Evolutionary conservation across 37 sponge, comb jelly and placozoan genomes (phyloP), one percentile per base, ranked within the genome.

Genomic region (Chondrilla cf. caribensis): DNA sequence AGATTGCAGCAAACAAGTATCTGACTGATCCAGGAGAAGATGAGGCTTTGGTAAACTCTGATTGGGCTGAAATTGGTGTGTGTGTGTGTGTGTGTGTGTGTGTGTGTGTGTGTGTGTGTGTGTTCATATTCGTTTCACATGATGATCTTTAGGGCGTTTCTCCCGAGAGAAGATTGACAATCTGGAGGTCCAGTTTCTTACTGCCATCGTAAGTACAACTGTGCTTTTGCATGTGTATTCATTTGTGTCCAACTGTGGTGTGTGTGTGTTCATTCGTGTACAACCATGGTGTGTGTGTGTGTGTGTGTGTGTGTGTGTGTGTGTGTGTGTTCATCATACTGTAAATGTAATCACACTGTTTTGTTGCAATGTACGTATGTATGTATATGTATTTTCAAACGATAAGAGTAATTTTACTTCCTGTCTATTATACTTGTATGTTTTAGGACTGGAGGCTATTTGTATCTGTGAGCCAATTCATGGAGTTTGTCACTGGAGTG

Each of bases 1-100:
- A 89, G 94, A 51, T 93, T 44, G 84, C 84, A 3, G 88, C 90
- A 1, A 86, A 84, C n/a, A 90, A 90, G 67, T 89, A 90, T 85
- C 32, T 89, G 70, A 87, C 90, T 36, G 90, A 92, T 70, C 88
- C 87, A 62, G 92, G 92, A 60, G 92, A 92, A 70, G 47, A 47
- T 39, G 92, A 92, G 35, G 86, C 92, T 32, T 60, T 92, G 31
- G 80, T 89, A 3, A 92, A 92, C 80, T 84, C 89, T 7, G 89
- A 92, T 7, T 92, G 89, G 89, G 83, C 92, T 2, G 83, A 81
- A 0, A 78, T 87, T 32, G 88, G 90, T 89, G 37, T n/a, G 90
- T 67, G 51, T 47, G 51, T 47, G 51, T 47, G 51, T 11, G 51
- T 47, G 51, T 11, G 11, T 47, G 51, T 11, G 51, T 47, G 51